These are phyloP conservation scores for Zaprionus ornatus DNA, from an alignment of 1,140 invertebrate genomes.

Conservation along the genomic window DNA sequence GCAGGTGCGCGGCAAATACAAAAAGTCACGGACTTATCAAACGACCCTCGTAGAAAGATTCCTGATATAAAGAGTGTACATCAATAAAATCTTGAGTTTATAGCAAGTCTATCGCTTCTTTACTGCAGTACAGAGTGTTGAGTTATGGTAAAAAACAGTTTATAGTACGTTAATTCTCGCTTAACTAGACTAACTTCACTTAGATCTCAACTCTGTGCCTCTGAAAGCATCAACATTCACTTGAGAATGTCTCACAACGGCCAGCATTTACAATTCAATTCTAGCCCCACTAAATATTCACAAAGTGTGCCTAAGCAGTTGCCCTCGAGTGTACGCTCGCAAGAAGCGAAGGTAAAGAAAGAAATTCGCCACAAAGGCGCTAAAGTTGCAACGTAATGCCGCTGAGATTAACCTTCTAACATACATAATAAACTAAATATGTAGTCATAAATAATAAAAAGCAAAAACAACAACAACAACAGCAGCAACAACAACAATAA, in stretches of 20 bases:
- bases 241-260: not conserved
- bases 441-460: conserved; percentile 52
- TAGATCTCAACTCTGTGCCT: not conserved
- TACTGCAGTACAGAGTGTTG: too few relatives aligned
- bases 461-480: conserved; percentile 11
- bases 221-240: not conserved
- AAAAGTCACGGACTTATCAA: too few relatives aligned
- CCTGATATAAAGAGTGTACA: too few relatives aligned
- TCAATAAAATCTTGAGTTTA: too few relatives aligned
- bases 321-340: conserved; percentile 6
- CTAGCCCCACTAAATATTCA: too few relatives aligned
- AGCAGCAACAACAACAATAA: not conserved
- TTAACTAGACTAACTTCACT: not conserved
- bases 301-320: conserved; percentile 6
- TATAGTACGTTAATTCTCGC: not conserved
- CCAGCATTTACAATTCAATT: not conserved
- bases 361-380: conserved; percentile 48
- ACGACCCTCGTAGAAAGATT: too few relatives aligned
- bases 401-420: conserved; percentile 77
- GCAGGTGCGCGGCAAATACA: too few relatives aligned
- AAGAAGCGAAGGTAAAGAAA: conserved; percentile 33
- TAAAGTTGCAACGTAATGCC: conserved; percentile 73
- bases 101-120: too few relatives aligned
- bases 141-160: too few relatives aligned
- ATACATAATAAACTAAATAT: conserved; percentile 68